Evolutionary conservation across 2,797 vertebrate genomes (phyloP).

Genomic region (Gila robusta): DNA sequence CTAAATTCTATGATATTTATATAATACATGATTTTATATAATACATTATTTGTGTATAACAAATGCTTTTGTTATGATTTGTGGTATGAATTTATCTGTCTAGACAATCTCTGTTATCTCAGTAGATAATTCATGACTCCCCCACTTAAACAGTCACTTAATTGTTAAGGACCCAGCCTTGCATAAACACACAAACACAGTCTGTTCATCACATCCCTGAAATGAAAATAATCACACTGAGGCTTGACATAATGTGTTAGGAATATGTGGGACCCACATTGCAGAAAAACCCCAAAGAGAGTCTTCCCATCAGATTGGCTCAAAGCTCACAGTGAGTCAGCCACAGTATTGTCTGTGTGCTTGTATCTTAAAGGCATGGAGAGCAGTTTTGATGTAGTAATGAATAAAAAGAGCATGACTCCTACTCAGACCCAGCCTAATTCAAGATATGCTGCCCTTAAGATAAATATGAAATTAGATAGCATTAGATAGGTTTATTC

Average conservation of each 20-base stretch:
- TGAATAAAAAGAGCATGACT: slow-evolving; percentile 52
- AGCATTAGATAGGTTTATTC: slow-evolving; percentile 29
- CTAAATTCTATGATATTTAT: not conserved
- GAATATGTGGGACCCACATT: slow-evolving; percentile 35
- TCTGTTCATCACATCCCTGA: slow-evolving; percentile 28
- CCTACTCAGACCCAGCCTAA: slow-evolving; percentile 45
- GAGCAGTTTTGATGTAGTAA: slow-evolving; percentile 46
- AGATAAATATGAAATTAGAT: slow-evolving; percentile 48
- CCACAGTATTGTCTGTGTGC: slow-evolving; percentile 48
- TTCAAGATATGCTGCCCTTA: slow-evolving; percentile 51
- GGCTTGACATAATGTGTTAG: slow-evolving; percentile 16
- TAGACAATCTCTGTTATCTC: slow-evolving; percentile 30
- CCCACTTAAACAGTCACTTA: slow-evolving; percentile 10
- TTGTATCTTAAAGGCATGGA: slow-evolving; percentile 43
- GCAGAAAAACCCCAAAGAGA: not conserved
- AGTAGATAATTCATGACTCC: not conserved
- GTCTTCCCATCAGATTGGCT: slow-evolving; percentile 39
- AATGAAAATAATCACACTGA: slow-evolving; percentile 21
- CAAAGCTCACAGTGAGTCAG: slow-evolving; percentile 55
- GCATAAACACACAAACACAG: not conserved
- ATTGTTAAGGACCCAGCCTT: not conserved
- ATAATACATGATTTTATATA: not conserved
- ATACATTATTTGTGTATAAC: not conserved
- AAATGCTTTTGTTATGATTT: not conserved
- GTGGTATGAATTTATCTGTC: slow-evolving; percentile 22